phyloP scores from a whole-genome alignment of 2,113 vertebrate genomes.

The Leucosticte australis region DNA sequence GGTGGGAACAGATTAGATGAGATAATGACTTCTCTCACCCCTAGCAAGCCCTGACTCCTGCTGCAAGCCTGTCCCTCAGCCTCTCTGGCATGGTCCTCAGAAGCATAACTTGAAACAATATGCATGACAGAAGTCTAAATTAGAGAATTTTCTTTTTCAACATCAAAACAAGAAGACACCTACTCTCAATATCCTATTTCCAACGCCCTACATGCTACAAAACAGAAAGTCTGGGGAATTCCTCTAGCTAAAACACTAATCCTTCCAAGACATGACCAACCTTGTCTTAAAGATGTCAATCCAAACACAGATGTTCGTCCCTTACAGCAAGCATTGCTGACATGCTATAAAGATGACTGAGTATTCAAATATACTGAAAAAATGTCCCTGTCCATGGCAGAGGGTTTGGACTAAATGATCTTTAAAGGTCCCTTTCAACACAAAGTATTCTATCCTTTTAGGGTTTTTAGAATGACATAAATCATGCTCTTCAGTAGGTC shows the following conservation, averaged over 20 bases:
- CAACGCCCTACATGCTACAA: not conserved
- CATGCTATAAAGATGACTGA: not conserved
- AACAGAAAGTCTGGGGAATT: not conserved
- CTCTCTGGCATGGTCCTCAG: not conserved
- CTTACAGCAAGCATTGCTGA: not conserved
- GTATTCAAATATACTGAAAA: not conserved
- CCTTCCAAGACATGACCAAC: not conserved
- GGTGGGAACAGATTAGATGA: not conserved
- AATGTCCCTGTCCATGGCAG: not conserved
- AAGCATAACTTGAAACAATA: not conserved
- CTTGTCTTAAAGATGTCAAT: not conserved
- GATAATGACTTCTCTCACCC: not conserved
- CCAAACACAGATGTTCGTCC: not conserved
- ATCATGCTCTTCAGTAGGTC: not conserved
- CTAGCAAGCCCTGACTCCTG: not conserved
- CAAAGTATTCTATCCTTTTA: not conserved
- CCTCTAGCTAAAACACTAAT: not conserved
- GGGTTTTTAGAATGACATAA: not conserved
- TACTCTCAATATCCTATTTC: not conserved
- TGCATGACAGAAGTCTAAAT: not conserved
- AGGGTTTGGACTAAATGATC: not conserved
- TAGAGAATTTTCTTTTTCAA: not conserved
- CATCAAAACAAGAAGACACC: not conserved
- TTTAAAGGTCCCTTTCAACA: not conserved
- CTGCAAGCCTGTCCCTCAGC: not conserved